A percentile compares a stretch with the other conserved stretches of the same genome.
These are phyloP conservation scores for Ophion ellenae DNA, from an alignment of 2,888 invertebrate genomes.

Conservation along the genomic window DNA sequence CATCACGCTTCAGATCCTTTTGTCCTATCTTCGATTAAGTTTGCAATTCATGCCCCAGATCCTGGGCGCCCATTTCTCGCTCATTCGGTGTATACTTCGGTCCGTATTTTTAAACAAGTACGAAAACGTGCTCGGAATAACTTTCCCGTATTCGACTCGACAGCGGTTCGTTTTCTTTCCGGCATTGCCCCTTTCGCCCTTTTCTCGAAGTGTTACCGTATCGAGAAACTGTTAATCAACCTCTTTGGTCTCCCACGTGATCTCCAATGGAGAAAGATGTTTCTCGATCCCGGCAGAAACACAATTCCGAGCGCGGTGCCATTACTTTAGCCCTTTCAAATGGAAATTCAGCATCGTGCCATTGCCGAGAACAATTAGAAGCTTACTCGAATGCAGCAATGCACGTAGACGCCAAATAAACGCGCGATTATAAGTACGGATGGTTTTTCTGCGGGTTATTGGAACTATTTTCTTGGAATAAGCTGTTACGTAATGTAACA, in stretches of 20 bases:
- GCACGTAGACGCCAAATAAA: background rate
- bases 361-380: constrained; percentile 56
- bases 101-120: constrained; percentile 66
- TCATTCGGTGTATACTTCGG: constrained; percentile 3
- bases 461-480: no score
- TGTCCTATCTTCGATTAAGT: constrained; percentile 70
- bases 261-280: constrained; percentile 40
- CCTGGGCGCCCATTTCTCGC: background rate
- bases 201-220: constrained; percentile 22
- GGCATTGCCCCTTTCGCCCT: background rate
- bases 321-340: constrained; percentile 38
- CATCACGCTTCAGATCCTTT: constrained; percentile 50
- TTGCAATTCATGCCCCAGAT: constrained; percentile 22
- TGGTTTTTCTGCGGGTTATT: no score
- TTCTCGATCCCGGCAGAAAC: constrained; percentile 12
- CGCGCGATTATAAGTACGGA: background rate
- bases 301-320: constrained; percentile 31
- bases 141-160: constrained; percentile 65
- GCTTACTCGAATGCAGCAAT: constrained; percentile 29
- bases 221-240: constrained; percentile 66
- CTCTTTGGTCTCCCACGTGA: constrained; percentile 34
- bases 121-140: constrained; percentile 73
- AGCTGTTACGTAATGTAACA: no score
- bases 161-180: constrained; percentile 6
- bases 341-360: constrained; percentile 30